Conservation (phyloP, 2,113 vertebrate genomes). For the Grammomys dolichurus region DNA sequence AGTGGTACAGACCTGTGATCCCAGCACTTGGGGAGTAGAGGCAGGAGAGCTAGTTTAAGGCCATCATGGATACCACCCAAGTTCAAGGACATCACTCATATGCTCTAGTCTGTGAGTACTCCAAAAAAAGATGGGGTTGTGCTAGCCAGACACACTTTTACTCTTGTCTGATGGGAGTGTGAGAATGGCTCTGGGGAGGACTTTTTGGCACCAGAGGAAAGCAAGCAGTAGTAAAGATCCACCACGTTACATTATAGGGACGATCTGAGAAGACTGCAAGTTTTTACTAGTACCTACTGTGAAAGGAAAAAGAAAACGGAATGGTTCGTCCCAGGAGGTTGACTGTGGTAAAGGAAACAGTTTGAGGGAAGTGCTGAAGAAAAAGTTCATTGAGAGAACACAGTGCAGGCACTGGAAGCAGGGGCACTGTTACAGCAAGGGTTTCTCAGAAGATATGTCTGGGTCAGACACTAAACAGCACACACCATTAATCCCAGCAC, state of each 20-base stretch:
- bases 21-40: background rate
- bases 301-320: background rate
- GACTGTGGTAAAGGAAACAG: background rate
- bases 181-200: background rate
- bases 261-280: background rate
- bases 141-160: background rate
- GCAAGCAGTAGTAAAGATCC: background rate
- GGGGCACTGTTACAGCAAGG: background rate
- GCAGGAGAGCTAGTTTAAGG: background rate
- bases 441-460: background rate
- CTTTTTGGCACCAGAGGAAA: background rate
- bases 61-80: background rate
- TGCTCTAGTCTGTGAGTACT: slow-evolving; percentile 10
- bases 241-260: background rate
- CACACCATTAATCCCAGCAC: background rate
- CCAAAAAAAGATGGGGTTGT: background rate
- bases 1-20: background rate
- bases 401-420: background rate
- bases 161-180: background rate
- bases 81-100: background rate
- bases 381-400: background rate
- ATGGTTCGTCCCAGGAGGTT: background rate
- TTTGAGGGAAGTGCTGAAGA: background rate
- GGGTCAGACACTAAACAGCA: background rate
- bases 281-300: background rate